Evolutionary conservation across 1,140 invertebrate genomes (phyloP), one percentile per base, ranked within the genome.

Genomic region (Cyrtorhinus lividipennis): DNA sequence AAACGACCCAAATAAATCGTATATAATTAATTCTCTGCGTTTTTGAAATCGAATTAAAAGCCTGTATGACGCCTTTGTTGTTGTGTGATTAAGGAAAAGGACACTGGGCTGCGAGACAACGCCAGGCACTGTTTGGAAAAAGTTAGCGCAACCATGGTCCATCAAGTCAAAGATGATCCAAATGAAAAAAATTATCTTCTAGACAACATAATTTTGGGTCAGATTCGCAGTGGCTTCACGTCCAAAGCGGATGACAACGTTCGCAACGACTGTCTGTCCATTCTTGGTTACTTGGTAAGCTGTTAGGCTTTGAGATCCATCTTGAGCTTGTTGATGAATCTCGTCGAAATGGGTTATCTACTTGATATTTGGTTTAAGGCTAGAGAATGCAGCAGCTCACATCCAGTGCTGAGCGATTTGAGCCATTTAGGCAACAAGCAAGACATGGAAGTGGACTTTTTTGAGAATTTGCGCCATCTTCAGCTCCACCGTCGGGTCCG

Each of bases 371-470:
- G 25, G 8, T 61, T 56, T 64, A 26, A 68, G 67, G 80, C 82
- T 0, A 77, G 85, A 67, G 82, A 88, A 69, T 88, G 85, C 73
- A 73, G 80, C 0, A 76, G 83, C 1, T 73, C 80, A 0, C 81
- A 93, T 76, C 80, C 84, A 25, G 75, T 86, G 8, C 71, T 92
- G 5, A 76, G 78, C n/a, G 90, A 95, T 74, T 76, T 96, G 25
- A 74, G 79, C 1, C 72, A 78, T 18, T 75, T 95, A 1, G 78
- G 80, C 0, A 84, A 89, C 71, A 81, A 82, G 68, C 75, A 76
- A 30, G 90, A 97, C 72, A 72, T 77, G 0, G 93, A 98, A 72
- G 83, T 89, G 0, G 92, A 97, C 73, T 95, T 97, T 76, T 98
- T 95, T 71, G 88, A 94, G 67, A 97, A 95, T 70, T 85, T 94